phyloP scores from a whole-genome alignment of 1,140 invertebrate genomes.

The Meloidogyne hapla region DNA sequence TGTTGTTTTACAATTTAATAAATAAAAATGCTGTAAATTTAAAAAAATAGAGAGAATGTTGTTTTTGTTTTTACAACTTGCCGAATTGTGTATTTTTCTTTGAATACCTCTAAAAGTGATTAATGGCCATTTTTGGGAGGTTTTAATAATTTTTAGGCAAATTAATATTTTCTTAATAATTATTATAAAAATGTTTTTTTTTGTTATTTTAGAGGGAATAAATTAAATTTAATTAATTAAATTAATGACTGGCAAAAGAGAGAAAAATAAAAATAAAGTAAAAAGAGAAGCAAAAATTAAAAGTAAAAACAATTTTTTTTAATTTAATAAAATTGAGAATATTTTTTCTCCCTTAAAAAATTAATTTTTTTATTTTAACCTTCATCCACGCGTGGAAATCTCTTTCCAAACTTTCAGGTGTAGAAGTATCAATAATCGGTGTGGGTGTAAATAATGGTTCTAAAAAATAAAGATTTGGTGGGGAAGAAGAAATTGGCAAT shows the following conservation, averaged over 20 bases:
- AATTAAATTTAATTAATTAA: neutral
- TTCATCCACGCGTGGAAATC: slow-evolving; percentile 64
- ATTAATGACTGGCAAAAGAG: neutral
- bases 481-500: neutral
- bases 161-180: no score
- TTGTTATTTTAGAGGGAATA: neutral
- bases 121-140: neutral
- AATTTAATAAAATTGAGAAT: neutral
- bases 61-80: neutral
- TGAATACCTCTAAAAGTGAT: neutral
- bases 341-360: neutral
- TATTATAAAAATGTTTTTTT: neutral
- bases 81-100: neutral
- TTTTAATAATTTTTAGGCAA: neutral
- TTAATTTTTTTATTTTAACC: slow-evolving; percentile 31
- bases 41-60: neutral
- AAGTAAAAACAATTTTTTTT: no score
- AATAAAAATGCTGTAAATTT: neutral
- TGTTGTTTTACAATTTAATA: slow-evolving; percentile 6
- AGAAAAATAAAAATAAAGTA: neutral
- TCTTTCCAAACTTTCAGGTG: slow-evolving; percentile 56
- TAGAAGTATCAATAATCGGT: slow-evolving; percentile 56
- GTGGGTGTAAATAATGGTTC: neutral
- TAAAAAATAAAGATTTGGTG: neutral
- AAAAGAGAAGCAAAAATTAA: neutral